Percentiles rank a stretch among this genome's conserved stretches.
These are phyloP conservation scores for Anorthoa munda DNA, from an alignment of 2,888 invertebrate species.

Conservation along the genomic window DNA sequence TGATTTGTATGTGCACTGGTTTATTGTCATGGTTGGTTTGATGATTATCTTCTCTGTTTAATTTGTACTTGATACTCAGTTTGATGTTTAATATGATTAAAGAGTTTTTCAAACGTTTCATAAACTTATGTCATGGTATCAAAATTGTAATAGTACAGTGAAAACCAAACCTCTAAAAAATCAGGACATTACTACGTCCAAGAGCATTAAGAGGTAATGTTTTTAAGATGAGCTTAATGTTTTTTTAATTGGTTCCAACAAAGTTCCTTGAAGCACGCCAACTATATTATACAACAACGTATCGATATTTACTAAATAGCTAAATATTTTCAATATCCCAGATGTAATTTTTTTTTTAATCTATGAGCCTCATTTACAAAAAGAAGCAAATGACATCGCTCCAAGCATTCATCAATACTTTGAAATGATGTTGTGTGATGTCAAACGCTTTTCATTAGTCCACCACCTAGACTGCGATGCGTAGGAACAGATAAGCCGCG, in stretches of 20 bases:
- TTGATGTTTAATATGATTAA: background rate
- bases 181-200: too few species aligned
- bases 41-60: background rate
- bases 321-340: background rate
- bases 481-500: slow-evolving; percentile 12
- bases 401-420: slow-evolving; percentile 2
- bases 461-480: slow-evolving; percentile 1
- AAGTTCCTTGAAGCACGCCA: background rate
- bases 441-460: slow-evolving; percentile 27
- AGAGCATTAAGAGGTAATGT: background rate
- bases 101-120: background rate
- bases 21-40: background rate
- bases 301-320: background rate
- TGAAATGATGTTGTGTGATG: background rate
- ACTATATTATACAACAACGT: background rate
- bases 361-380: accelerated
- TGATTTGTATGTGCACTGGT: slow-evolving; percentile 6
- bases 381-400: background rate
- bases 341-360: background rate
- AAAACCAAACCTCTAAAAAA: background rate
- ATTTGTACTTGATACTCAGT: background rate
- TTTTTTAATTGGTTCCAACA: background rate
- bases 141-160: background rate
- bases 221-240: background rate
- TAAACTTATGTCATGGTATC: too few species aligned